Conservation (phyloP, 2,113 vertebrate genomes). For the Melanerpes formicivorus region DNA sequence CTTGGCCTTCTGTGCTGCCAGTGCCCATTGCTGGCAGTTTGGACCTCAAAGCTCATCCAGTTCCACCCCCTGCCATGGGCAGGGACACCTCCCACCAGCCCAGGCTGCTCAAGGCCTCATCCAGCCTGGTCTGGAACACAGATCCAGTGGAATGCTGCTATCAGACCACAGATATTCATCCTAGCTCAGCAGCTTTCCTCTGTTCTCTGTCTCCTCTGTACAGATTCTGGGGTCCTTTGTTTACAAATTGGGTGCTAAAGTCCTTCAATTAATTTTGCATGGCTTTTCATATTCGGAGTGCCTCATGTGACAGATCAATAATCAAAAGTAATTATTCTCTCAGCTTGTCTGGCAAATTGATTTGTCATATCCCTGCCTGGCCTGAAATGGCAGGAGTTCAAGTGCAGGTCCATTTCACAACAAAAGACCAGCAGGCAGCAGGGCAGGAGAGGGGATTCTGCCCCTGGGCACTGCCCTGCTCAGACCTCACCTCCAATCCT, state of each 20-base stretch:
- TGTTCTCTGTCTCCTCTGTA: background rate
- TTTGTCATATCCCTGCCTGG: slow-evolving; percentile 14
- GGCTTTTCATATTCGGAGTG: background rate
- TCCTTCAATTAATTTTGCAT: slow-evolving; percentile 34
- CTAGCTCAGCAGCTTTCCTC: background rate
- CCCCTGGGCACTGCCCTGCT: too few relatives aligned
- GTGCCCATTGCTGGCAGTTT: too few relatives aligned
- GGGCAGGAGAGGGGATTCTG: too few relatives aligned
- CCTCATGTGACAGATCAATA: slow-evolving; percentile 21
- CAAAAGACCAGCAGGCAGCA: background rate
- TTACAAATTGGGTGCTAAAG: slow-evolving; percentile 26
- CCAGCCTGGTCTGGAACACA: too few relatives aligned
- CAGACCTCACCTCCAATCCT: too few relatives aligned
- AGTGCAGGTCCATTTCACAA: background rate
- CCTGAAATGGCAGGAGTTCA: slow-evolving; percentile 1
- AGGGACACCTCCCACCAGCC: too few relatives aligned
- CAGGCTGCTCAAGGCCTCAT: too few relatives aligned
- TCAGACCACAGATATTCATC: background rate
- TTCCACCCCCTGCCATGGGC: too few relatives aligned
- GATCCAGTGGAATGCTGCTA: too few relatives aligned
- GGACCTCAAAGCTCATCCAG: too few relatives aligned
- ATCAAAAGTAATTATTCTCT: slow-evolving; percentile 49
- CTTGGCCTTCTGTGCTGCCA: too few relatives aligned
- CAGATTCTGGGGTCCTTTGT: background rate
- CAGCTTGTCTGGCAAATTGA: slow-evolving; percentile 28